Evolutionary conservation across 2,888 invertebrate genomes (phyloP).

Genomic region (Xiphydria camelus): DNA sequence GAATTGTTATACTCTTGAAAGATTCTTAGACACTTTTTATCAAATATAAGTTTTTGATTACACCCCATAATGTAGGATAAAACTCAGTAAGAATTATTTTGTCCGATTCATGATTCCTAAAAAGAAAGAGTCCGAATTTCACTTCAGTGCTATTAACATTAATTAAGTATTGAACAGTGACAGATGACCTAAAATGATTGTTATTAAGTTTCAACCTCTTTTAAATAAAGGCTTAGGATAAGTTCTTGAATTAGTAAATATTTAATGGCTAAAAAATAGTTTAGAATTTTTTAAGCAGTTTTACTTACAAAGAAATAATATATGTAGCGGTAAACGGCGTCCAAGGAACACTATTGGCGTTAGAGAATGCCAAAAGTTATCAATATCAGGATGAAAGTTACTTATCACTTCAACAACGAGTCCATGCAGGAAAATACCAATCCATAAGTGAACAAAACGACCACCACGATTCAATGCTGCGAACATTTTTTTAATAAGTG

Average conservation of each 20-base stretch:
- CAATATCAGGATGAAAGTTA: constrained; percentile 72
- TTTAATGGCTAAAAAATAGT: constrained; percentile 1
- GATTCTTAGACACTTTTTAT: no score
- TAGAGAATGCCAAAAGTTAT: constrained; percentile 85
- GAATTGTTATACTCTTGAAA: no score
- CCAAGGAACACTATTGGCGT: constrained; percentile 74
- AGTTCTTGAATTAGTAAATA: background rate
- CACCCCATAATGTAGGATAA: no score
- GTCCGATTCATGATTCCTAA: no score
- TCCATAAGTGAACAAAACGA: constrained; percentile 75
- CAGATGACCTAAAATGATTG: no score
- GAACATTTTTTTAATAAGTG: constrained; percentile 27
- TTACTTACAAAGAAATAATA: constrained; percentile 71
- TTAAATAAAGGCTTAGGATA: background rate
- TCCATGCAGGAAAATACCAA: constrained; percentile 74
- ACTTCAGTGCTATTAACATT: no score
- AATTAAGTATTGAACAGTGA: no score
- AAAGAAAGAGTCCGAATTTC: no score
- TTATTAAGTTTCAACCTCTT: no score
- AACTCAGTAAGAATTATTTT: no score
- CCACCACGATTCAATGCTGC: constrained; percentile 74
- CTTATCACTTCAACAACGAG: constrained; percentile 72
- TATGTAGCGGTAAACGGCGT: constrained; percentile 72
- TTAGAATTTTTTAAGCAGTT: no score
- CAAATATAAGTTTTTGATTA: no score